These are phyloP conservation scores for Chaetodon trifasciatus DNA, from an alignment of 2,797 vertebrate species.

Conservation along the genomic window DNA sequence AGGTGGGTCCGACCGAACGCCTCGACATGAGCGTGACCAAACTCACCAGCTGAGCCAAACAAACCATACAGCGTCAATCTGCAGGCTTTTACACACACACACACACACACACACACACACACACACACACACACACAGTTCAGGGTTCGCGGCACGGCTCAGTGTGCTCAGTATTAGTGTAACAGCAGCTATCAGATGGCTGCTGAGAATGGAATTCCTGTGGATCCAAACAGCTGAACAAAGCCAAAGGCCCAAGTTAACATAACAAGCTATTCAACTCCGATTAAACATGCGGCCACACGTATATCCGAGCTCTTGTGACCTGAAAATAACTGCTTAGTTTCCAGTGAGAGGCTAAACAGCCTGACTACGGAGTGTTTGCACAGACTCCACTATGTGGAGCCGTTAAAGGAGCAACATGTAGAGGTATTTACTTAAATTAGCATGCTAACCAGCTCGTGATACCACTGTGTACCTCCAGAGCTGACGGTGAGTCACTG, in stretches of 20 bases:
- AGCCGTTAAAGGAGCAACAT: neutral
- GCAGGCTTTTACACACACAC: conserved; percentile 6
- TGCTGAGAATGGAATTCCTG: conserved; percentile 58
- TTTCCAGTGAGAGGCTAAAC: conserved; percentile 38
- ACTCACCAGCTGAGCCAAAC: neutral
- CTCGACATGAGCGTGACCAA: neutral
- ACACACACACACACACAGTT: neutral
- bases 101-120: no score
- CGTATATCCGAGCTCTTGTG: conserved; percentile 3
- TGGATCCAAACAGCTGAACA: conserved; percentile 39
- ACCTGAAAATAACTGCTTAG: conserved; percentile 25
- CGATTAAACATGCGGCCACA: conserved; percentile 53
- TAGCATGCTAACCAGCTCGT: no score
- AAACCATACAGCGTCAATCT: neutral
- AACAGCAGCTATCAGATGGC: conserved; percentile 35
- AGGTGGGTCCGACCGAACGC: neutral
- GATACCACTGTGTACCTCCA: no score
- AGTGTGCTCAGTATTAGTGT: neutral
- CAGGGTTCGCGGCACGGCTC: neutral
- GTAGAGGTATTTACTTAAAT: no score
- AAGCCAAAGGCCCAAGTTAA: conserved; percentile 25
- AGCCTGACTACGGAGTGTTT: neutral
- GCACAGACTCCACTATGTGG: neutral
- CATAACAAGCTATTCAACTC: conserved; percentile 25
- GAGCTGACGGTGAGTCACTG: no score